phyloP scores from a whole-genome alignment of 2,113 vertebrate species.

The Tringa solitaria region DNA sequence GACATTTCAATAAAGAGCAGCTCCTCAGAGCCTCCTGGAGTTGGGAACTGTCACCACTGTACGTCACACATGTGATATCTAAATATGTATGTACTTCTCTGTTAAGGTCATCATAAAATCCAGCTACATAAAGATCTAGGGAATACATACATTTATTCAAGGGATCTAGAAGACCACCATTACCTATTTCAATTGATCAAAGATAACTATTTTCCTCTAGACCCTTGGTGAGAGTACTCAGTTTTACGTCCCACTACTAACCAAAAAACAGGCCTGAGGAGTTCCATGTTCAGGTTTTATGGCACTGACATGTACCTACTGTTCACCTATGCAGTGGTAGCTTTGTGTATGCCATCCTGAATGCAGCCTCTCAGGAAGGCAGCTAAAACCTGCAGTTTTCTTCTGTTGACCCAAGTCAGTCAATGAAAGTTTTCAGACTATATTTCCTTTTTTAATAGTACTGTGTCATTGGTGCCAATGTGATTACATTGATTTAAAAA shows the following conservation, averaged over 20 bases:
- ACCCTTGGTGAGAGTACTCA: neutral
- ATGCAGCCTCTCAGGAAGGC: neutral
- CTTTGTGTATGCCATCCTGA: too few species aligned
- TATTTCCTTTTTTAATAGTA: neutral
- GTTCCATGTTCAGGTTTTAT: neutral
- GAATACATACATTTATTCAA: neutral
- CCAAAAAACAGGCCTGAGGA: neutral
- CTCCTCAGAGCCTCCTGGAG: neutral
- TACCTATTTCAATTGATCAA: neutral
- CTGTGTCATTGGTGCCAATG: neutral
- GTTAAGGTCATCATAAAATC: neutral
- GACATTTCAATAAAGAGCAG: neutral
- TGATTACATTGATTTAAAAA: neutral
- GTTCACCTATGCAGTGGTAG: fast-evolving
- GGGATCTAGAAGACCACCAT: neutral
- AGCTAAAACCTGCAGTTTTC: neutral
- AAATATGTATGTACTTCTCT: neutral
- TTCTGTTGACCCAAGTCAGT: neutral
- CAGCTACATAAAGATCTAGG: neutral
- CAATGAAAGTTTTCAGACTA: neutral
- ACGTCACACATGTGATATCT: neutral
- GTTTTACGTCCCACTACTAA: neutral
- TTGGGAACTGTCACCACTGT: neutral
- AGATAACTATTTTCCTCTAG: neutral
- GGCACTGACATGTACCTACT: neutral